Evolutionary conservation across 2,888 invertebrate genomes (phyloP), one percentile per base, ranked within the genome.

Genomic region (Stegophylla sp.): DNA sequence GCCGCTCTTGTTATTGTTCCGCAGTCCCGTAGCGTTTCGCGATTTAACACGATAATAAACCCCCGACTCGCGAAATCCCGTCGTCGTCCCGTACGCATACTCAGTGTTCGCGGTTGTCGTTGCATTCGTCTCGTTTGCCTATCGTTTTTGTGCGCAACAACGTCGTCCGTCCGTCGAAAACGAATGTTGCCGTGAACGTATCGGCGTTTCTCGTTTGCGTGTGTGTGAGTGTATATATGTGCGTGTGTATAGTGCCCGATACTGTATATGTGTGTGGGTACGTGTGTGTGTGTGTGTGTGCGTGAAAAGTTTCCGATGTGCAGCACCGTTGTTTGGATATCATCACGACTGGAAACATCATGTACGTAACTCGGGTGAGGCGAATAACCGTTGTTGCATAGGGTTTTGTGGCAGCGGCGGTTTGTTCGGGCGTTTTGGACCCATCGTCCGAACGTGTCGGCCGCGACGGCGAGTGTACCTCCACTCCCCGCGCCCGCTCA

Each of bases 1-100:
- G 96, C 96, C 95, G 93, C 94, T 92, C 94, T 95, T 96, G 95
- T 96, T 96, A 95, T 96, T 96, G 95, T 96, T 95, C 93, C 83
- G 83, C 82, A 84, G 95, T 96, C 95, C 93, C 83, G 83, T 83
- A 84, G 83, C 84, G 84, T 84, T 87, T 87, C 75, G 86, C 87
- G 86, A 88, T 87, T 87, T 86, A 79, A 79, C 71, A 71, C 79
- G 79, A 79, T 79, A 79, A 79, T 79, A 79, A 71, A 79, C 71
- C 79, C 77, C 79, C 61, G 51, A 26, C 26, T 34, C 3, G 23
- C 71, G 63, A 41, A 51, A 71, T 48, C 51, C 63, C 71, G 41
- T 59, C 13, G 71, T 63, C 61, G 41, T 3, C 34, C 69, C 59
- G 34, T 12, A 79, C 43, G 45, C 23, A 48, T 61, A 69, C 59